Percentiles rank a stretch among this genome's conserved stretches.
These are phyloP conservation scores for Julus scanicus DNA, from an alignment of 2,888 invertebrate genomes.

Conservation along the genomic window DNA sequence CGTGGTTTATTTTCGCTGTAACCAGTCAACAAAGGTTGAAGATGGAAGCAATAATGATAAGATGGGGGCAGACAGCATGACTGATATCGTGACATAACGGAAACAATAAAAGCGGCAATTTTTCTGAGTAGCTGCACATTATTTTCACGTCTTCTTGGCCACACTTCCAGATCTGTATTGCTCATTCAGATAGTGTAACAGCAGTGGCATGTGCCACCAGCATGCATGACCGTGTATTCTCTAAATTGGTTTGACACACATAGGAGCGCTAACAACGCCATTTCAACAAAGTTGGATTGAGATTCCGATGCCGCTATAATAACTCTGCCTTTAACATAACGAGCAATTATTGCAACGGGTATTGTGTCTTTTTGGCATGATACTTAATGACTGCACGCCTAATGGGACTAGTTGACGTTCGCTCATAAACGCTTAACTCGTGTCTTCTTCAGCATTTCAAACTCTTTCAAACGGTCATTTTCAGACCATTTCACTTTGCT, in stretches of 20 bases:
- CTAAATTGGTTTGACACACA: constrained; percentile 4
- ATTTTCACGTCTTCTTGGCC: constrained; percentile 10
- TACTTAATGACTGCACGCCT: background rate
- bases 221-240: background rate
- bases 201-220: background rate
- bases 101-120: constrained; percentile 33
- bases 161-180: background rate
- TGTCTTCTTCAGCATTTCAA: background rate
- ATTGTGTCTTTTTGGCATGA: background rate
- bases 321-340: constrained; percentile 21
- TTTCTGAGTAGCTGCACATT: constrained; percentile 7
- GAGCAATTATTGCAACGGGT: constrained; percentile 11
- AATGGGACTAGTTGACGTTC: background rate
- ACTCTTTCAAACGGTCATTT: background rate
- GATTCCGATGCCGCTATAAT: background rate
- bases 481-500: background rate
- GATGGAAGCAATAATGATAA: background rate
- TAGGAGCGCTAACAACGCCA: background rate
- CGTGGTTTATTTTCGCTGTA: background rate
- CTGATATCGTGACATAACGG: constrained; percentile 33
- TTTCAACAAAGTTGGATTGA: background rate
- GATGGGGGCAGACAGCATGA: constrained; percentile 33
- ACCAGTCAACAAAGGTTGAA: background rate
- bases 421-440: background rate
- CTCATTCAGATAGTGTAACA: background rate